These are phyloP conservation scores for Oreohelix idahoensis DNA, from an alignment of 1,140 invertebrate species.

Conservation along the genomic window DNA sequence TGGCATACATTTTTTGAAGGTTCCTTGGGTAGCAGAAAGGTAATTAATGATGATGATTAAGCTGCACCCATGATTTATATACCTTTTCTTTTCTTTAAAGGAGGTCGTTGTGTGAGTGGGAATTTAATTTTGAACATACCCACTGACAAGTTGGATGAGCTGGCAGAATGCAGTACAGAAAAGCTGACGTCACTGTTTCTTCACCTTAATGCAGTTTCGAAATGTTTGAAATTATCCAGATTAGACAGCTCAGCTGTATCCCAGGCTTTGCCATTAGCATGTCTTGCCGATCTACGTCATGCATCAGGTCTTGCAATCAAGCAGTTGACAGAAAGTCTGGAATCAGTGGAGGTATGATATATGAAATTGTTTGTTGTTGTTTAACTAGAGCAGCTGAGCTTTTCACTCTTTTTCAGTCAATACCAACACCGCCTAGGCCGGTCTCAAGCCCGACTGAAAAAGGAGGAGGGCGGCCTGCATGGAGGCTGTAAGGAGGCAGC, in stretches of 20 bases:
- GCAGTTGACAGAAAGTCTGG: slow-evolving; percentile 21
- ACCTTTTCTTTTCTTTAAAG: background rate
- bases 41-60: too few species aligned
- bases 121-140: slow-evolving; percentile 23
- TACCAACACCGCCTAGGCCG: too few species aligned
- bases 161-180: slow-evolving; percentile 1
- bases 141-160: slow-evolving; percentile 20
- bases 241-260: background rate
- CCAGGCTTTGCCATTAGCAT: slow-evolving; percentile 21
- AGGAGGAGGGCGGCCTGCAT: too few species aligned
- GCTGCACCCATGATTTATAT: too few species aligned
- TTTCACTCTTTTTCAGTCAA: too few species aligned
- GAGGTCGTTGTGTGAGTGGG: background rate
- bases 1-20: too few species aligned
- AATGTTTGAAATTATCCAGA: background rate
- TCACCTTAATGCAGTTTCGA: background rate
- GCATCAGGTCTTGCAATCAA: slow-evolving; percentile 1
- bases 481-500: too few species aligned
- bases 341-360: slow-evolving; percentile 16
- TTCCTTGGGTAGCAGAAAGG: too few species aligned
- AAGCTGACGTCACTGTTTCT: background rate
- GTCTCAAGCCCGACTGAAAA: too few species aligned
- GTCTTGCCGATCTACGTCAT: slow-evolving; percentile 15
- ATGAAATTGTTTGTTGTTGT: too few species aligned
- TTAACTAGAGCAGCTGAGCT: too few species aligned